Evolutionary conservation across 2,797 vertebrate genomes (phyloP), one percentile per base, ranked within the genome.

Genomic region (Muscicapa comitata): DNA sequence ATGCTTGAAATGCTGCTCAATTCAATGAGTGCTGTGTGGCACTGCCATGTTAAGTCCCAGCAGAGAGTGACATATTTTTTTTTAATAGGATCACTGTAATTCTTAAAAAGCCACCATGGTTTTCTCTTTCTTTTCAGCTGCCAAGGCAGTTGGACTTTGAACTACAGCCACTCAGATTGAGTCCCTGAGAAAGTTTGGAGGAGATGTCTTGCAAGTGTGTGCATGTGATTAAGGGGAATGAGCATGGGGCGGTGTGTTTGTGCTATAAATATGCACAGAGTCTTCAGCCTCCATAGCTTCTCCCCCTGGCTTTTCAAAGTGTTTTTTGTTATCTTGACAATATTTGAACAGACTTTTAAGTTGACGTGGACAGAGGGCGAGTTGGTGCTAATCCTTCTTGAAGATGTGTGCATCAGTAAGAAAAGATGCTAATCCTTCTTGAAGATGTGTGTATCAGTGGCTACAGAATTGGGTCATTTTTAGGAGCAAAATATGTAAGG

Each of bases 91-190:
- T 95, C 94, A 67, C 70, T 88, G 70, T 93, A 94, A 93, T 94
- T 86, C 91, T 94, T 70, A 76, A 95, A 95, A 86, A 91, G 87
- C 87, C 63, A 24, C 35, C 2, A 17, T 81, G 76, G 73, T 81
- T 96, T 97, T 88, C 63, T 67, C 82, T 91, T 91, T 94, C 81
- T 93, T 93, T 93, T 94, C 82, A 91, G 53, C 76, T 87, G 86
- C 92, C 62, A 84, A 84, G 92, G 77, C 86, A 82, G 71, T 94
- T 93, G 91, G 87, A 94, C 93, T 96, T 96, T 90, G 91, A 96
- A 90, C 93, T 91, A 14, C 11, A 96, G 70, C 43, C 29, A 19
- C 89, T 93, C 68, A 55, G 75, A 57, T 33, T 0, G 5, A 90
- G 62, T 72, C 37, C 63, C 91, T 96, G 95, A 94, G 92, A 96